phyloP scores from a whole-genome alignment of 2,797 vertebrate species.

The Epinephelus malabaricus region DNA sequence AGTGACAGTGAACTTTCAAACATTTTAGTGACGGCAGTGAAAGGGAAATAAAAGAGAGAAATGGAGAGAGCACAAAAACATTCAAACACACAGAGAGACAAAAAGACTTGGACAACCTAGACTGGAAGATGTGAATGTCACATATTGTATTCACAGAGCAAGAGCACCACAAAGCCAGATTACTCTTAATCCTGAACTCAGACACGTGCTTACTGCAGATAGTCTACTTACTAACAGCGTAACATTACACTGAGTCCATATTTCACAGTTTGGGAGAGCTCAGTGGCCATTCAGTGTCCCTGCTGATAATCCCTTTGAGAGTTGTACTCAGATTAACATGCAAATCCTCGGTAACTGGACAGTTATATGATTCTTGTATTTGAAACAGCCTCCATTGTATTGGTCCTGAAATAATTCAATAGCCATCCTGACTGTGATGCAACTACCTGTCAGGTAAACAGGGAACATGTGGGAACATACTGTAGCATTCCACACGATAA shows the following conservation, averaged over 20 bases:
- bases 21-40: slow-evolving; percentile 73
- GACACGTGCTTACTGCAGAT: slow-evolving; percentile 43
- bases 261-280: slow-evolving; percentile 51
- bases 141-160: slow-evolving; percentile 25
- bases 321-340: slow-evolving; percentile 55
- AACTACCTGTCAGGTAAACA: not conserved
- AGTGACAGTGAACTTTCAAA: slow-evolving; percentile 81
- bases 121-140: slow-evolving; percentile 34
- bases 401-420: slow-evolving; percentile 8
- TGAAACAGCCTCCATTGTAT: slow-evolving; percentile 13
- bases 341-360: slow-evolving; percentile 55
- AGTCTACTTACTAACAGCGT: slow-evolving; percentile 22
- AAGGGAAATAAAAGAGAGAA: slow-evolving; percentile 44
- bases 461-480: slow-evolving; percentile 16
- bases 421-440: not conserved
- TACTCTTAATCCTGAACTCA: slow-evolving; percentile 46
- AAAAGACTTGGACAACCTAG: slow-evolving; percentile 34
- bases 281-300: slow-evolving; percentile 46
- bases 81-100: slow-evolving; percentile 27
- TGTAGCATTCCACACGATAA: not conserved
- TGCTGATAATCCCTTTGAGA: slow-evolving; percentile 59
- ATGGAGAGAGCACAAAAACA: slow-evolving; percentile 12
- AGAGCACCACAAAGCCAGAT: slow-evolving; percentile 31
- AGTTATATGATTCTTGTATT: slow-evolving; percentile 14
- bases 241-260: slow-evolving; percentile 13